Conservation (phyloP, 2,888 invertebrate genomes). For the Urechis unicinctus region DNA sequence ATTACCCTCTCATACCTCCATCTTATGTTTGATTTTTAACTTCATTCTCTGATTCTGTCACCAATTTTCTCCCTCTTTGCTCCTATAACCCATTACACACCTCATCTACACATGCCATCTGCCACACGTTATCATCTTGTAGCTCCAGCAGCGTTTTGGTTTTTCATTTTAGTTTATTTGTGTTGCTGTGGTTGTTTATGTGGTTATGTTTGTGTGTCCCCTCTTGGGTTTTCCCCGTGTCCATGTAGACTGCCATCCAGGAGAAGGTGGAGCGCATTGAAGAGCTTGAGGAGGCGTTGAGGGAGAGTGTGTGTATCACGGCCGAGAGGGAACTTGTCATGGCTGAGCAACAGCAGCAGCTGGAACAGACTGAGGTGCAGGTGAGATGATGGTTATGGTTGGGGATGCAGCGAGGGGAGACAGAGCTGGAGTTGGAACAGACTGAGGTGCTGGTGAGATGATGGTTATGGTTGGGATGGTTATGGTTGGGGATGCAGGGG, state of each 20-base stretch:
- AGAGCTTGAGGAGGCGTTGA: constrained; percentile 76
- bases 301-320: constrained; percentile 64
- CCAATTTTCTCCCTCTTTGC: too few relatives aligned
- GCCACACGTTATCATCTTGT: too few relatives aligned
- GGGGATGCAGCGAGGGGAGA: neutral
- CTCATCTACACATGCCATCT: too few relatives aligned
- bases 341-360: constrained; percentile 50
- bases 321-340: constrained; percentile 52
- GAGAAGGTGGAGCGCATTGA: constrained; percentile 57
- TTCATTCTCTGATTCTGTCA: too few relatives aligned
- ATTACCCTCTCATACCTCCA: too few relatives aligned
- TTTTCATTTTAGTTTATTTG: neutral
- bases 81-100: too few relatives aligned
- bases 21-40: too few relatives aligned
- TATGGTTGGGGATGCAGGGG: neutral
- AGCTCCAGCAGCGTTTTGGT: too few relatives aligned
- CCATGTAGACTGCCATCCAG: constrained; percentile 32
- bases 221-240: constrained; percentile 4
- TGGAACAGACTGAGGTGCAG: constrained; percentile 30
- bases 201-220: neutral
- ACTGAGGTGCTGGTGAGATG: too few relatives aligned
- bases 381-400: constrained; percentile 4
- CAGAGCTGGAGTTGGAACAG: too few relatives aligned
- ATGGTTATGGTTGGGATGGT: too few relatives aligned
- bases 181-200: neutral